A percentile compares a stretch with the other conserved stretches of the same genome.
Evolutionary conservation across 2,888 invertebrate species (phyloP).

Genomic region (Byasa hedistus): DNA sequence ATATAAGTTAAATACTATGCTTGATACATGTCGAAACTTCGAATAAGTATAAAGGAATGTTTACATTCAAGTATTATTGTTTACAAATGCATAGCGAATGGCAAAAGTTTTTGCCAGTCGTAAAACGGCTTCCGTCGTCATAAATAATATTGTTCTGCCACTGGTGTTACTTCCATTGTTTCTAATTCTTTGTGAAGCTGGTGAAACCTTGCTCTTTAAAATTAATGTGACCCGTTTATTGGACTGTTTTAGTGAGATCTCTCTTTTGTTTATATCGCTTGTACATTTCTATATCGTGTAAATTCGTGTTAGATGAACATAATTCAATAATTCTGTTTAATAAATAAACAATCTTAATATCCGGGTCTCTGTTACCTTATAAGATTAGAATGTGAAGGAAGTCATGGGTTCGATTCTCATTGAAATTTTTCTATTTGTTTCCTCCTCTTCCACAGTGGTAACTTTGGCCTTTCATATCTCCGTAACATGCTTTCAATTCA

Average conservation of each 20-base stretch:
- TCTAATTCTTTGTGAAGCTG: slow-evolving; percentile 52
- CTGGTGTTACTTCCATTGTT: slow-evolving; percentile 72
- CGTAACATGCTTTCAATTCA: too few species aligned
- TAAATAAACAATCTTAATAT: too few species aligned
- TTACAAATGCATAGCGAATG: slow-evolving; percentile 32
- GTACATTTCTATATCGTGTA: background rate
- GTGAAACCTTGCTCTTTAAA: slow-evolving; percentile 40
- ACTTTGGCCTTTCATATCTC: too few species aligned
- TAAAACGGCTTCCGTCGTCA: slow-evolving; percentile 63
- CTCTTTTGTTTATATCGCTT: background rate
- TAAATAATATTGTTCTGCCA: slow-evolving; percentile 70
- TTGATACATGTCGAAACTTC: background rate
- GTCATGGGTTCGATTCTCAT: too few species aligned
- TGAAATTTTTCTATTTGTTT: too few species aligned
- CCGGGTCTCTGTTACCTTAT: too few species aligned
- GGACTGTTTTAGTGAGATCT: slow-evolving; percentile 15
- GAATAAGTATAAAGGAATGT: slow-evolving; percentile 8
- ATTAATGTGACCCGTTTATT: slow-evolving; percentile 55
- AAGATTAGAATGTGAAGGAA: too few species aligned
- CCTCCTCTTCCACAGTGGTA: too few species aligned
- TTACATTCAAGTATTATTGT: slow-evolving; percentile 26
- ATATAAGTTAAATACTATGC: too few species aligned
- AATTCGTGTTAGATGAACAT: too few species aligned
- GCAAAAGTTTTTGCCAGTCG: slow-evolving; percentile 44
- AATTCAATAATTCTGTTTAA: too few species aligned